Conservation (phyloP, 2,113 vertebrate species). For the Girardinichthys multiradiatus region DNA sequence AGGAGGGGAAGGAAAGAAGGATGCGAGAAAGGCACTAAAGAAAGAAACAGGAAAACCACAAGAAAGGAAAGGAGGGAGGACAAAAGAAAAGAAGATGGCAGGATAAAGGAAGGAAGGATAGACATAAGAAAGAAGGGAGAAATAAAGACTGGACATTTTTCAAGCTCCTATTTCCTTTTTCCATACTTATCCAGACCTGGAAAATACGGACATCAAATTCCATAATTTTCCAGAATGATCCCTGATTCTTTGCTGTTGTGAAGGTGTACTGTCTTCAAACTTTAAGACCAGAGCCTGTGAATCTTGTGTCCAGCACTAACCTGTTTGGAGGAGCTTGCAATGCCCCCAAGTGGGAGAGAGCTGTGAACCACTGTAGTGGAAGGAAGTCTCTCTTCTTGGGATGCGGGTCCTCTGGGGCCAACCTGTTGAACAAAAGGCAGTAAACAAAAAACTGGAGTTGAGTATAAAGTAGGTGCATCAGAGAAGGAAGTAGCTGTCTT, state of each 20-base stretch:
- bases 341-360: slow-evolving; percentile 71
- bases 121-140: neutral
- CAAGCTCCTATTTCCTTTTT: too few relatives aligned
- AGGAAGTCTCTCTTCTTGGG: slow-evolving; percentile 72
- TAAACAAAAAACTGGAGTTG: slow-evolving; percentile 13
- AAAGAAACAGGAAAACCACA: neutral
- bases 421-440: slow-evolving; percentile 67
- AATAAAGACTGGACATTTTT: neutral
- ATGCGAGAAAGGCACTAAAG: neutral
- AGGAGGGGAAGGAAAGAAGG: too few relatives aligned
- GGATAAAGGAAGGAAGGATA: neutral
- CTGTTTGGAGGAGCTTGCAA: slow-evolving; percentile 77
- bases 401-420: slow-evolving; percentile 67
- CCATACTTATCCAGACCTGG: neutral
- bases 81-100: neutral
- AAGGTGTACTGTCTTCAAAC: neutral
- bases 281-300: neutral
- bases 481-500: too few relatives aligned
- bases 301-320: slow-evolving; percentile 53
- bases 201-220: neutral
- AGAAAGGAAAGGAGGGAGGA: neutral
- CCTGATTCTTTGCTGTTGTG: neutral
- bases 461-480: too few relatives aligned
- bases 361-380: slow-evolving; percentile 67
- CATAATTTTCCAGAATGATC: neutral